Evolutionary conservation across 2,797 vertebrate species (phyloP), one percentile per base, ranked within the genome.

Genomic region (Myripristis jacobus): DNA sequence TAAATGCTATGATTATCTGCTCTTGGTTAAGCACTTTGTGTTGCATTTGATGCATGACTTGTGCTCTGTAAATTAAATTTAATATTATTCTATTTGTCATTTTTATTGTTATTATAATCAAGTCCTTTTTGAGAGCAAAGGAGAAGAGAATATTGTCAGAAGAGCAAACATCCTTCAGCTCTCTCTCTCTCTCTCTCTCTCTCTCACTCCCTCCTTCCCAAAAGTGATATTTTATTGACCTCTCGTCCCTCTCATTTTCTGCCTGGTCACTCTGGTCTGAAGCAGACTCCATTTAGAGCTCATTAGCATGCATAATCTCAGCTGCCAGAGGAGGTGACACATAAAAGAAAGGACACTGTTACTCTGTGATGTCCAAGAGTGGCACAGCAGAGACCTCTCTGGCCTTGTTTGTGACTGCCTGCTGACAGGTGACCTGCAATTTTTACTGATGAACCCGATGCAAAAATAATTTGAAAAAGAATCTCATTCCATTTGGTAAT

Each of bases 231-330:
- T 79, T 77, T 44, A 78, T 70, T 80, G 66, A 81, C 75, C 77
- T 70, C 24, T 58, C n/a, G 19, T 68, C 52, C 41, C 54, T 52
- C 34, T 77, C 22, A 66, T 82, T 74, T 73, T 76, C 52, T 59
- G 68, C 25, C 65, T 55, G 25, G 73, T 62, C 58, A 58, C 68
- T 77, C 8, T 46, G 51, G 31, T 80, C 70, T 69, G 29, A 69
- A 52, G 43, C 63, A 43, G 41, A 73, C 72, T 80, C 66, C 66
- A 70, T 44, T 85, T 47, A 68, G 55, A 18, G 34, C 58, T 73
- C 66, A 77, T 85, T 79, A 84, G 70, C 62, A 82, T 85, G 73
- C 81, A 67, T 24, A 19, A 62, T 65, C 77, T 79, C 73, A 71
- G 74, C 74, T 77, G 63, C 50, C 44, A 64, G 59, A 74, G 59